Evolutionary conservation across 2,113 vertebrate genomes (phyloP).

Genomic region (Corythornis cristatus): DNA sequence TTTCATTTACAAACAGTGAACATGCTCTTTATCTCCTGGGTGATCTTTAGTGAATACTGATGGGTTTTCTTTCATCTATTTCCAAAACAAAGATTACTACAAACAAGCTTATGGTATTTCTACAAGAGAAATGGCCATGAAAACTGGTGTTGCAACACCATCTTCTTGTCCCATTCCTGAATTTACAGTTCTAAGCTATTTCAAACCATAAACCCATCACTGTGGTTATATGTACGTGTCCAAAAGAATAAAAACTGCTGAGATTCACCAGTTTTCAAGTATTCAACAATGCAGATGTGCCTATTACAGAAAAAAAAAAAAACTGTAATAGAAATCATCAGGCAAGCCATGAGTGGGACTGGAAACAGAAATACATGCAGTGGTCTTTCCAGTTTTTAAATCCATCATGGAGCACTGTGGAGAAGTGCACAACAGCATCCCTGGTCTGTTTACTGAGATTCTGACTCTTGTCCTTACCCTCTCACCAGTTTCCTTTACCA

Average conservation of each 20-base stretch:
- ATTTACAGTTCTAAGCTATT: slow-evolving; percentile 28
- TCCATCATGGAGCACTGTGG: accelerated
- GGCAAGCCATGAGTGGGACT: neutral
- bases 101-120: neutral
- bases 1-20: neutral
- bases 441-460: neutral
- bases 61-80: slow-evolving; percentile 31
- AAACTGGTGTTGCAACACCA: slow-evolving; percentile 24
- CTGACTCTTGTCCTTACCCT: neutral
- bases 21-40: neutral
- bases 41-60: slow-evolving; percentile 31
- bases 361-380: neutral
- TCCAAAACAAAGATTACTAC: slow-evolving; percentile 16
- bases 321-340: neutral
- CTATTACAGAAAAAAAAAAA: neutral
- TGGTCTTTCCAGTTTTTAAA: neutral
- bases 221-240: neutral
- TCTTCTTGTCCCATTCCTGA: slow-evolving; percentile 9
- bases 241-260: neutral
- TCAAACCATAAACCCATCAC: slow-evolving; percentile 1
- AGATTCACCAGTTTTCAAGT: neutral
- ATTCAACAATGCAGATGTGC: slow-evolving; percentile 25
- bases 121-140: neutral
- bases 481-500: neutral
- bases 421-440: neutral